Base-by-base conservation (phyloP, 1,140 invertebrate species). In the Polypedilum vanderplanki region DNA sequence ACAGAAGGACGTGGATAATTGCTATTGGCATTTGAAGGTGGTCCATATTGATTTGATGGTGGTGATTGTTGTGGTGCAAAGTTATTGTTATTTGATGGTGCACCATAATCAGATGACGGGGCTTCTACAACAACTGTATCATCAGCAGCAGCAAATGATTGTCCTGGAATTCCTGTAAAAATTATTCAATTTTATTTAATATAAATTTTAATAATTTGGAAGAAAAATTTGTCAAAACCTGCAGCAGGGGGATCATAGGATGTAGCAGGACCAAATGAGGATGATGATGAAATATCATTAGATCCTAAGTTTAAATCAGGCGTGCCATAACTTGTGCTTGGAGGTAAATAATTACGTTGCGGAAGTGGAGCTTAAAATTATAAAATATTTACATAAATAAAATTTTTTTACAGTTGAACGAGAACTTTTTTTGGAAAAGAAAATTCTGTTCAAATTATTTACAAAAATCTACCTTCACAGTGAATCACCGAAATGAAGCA, bases 301-400 rank as follows among this genome's bases (percentile, higher is more conserved):
- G 65, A 70, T 8, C 15, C 65, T 20, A 70, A 7, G 20, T 70
- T 70, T 70, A 70, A 70, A 70, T 70, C 65, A 22, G 65, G 65
- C 17, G 65, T 70, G 17, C 65, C 65, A 70, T 70, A 70, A 12
- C 65, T 70, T 20, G 65, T 70, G 20, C 65, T 70, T 8, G 65
- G 65, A 20, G 65, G 65, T 22, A 70, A 70, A 20, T 70, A 70
- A 70, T 70, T 70, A 5, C 65, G 17, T 22, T 70, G 17, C 5
- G 65, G 65, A 70, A 70, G 65, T 18, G 65, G 65, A 20, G 65
- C 65, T 70, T 57, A n/a, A 57, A 57, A 3, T n/a, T n/a, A n/a
- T 33, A 33, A 57, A 3, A 15, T 12, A 57, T 57, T 12, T 57
- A n/a, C 12, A 15, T 57, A 1, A 15, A 15, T n/a, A n/a, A 57